Evolutionary conservation across 2,888 invertebrate genomes (phyloP).

Genomic region (Tethea ocularis): DNA sequence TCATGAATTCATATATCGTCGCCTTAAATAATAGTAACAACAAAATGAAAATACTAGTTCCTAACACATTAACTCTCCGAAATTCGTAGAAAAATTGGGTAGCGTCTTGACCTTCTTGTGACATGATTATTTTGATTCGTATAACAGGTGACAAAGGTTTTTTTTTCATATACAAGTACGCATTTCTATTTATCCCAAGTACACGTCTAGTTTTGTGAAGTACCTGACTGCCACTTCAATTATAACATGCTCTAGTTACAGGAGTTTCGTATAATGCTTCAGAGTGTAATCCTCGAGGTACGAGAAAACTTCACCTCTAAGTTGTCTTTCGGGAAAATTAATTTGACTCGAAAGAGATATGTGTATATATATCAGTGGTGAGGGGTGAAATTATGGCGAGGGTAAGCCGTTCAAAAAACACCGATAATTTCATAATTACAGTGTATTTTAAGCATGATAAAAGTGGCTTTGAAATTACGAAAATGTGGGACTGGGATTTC

Average conservation of each 20-base stretch:
- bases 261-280: neutral
- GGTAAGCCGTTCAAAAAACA: no score
- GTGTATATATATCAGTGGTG: no score
- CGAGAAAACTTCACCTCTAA: neutral
- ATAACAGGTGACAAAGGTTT: neutral
- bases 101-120: neutral
- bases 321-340: neutral
- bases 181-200: neutral
- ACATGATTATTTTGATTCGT: neutral
- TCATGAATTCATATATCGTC: no score
- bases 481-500: no score
- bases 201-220: neutral
- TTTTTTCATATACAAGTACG: neutral
- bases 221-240: neutral
- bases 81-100: neutral
- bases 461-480: no score
- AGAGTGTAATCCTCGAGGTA: neutral
- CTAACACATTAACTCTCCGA: neutral
- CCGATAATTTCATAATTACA: no score
- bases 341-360: neutral
- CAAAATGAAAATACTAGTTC: no score
- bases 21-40: no score
- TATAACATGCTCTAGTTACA: conserved; percentile 2
- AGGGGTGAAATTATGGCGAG: no score
- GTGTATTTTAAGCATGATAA: no score